Evolutionary conservation across 37 sponge, comb jelly and placozoan species (phyloP).

Genomic region (Diacarnus erythraeanus): DNA sequence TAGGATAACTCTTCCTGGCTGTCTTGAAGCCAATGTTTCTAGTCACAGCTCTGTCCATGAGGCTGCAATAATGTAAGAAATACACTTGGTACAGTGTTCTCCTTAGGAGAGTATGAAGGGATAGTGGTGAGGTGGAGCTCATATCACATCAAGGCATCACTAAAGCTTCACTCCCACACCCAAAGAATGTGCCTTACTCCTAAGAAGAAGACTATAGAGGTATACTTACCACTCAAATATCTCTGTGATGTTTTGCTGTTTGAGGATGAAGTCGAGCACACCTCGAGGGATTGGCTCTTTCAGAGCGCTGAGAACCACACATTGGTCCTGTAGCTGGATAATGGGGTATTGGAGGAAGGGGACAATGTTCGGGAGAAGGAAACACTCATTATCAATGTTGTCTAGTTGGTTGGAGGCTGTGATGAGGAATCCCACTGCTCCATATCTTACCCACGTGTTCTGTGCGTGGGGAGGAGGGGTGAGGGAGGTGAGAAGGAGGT

Average conservation of each 20-base stretch:
- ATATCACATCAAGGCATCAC: neutral
- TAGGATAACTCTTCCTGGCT: neutral
- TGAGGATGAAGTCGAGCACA: constrained; percentile 79
- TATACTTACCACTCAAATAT: constrained; percentile 64
- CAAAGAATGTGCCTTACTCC: neutral
- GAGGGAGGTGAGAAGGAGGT: too few species aligned
- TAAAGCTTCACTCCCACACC: neutral
- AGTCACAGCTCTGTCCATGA: constrained; percentile 4
- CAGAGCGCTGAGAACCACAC: constrained; percentile 72
- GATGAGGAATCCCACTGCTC: constrained; percentile 79
- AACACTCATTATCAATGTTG: constrained; percentile 80
- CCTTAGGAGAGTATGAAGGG: too few species aligned
- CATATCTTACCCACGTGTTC: constrained; percentile 93
- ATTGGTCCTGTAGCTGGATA: constrained; percentile 55
- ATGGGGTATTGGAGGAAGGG: constrained; percentile 68
- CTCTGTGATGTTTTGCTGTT: constrained; percentile 39
- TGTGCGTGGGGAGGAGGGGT: neutral
- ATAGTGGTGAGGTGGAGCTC: neutral
- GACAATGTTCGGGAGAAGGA: constrained; percentile 59
- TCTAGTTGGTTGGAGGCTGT: constrained; percentile 57
- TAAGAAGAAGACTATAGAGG: neutral
- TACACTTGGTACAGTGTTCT: too few species aligned
- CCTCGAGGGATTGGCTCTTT: constrained; percentile 69
- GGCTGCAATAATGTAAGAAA: too few species aligned
- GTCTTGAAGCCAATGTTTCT: neutral